These are phyloP conservation scores for Brotula barbata DNA, from an alignment of 2,797 vertebrate genomes.

Conservation along the genomic window DNA sequence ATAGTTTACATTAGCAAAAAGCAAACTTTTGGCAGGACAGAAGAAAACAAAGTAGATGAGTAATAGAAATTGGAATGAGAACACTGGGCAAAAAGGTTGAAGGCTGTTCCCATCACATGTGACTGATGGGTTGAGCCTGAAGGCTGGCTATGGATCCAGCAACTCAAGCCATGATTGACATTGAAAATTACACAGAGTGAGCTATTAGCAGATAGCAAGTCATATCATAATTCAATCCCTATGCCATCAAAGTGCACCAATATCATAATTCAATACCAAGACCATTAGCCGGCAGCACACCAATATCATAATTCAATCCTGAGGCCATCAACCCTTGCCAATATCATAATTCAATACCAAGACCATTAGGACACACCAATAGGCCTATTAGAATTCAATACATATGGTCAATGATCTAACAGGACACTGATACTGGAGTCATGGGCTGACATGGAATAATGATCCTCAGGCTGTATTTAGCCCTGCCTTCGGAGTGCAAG, in stretches of 20 bases:
- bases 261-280: slow-evolving; percentile 79
- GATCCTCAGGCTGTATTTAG: slow-evolving; percentile 66
- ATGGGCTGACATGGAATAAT: slow-evolving; percentile 68
- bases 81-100: slow-evolving; percentile 52
- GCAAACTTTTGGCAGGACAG: slow-evolving; percentile 8
- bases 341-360: slow-evolving; percentile 79
- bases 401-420: slow-evolving; percentile 76
- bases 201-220: slow-evolving; percentile 77
- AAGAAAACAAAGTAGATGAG: slow-evolving; percentile 20
- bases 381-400: slow-evolving; percentile 79
- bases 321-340: slow-evolving; percentile 69
- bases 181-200: slow-evolving; percentile 72
- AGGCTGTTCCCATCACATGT: slow-evolving; percentile 47
- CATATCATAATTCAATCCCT: slow-evolving; percentile 80
- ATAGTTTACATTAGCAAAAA: neutral
- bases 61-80: slow-evolving; percentile 36
- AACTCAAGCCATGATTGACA: slow-evolving; percentile 71
- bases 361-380: slow-evolving; percentile 75
- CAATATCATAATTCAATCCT: slow-evolving; percentile 79
- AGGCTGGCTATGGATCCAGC: slow-evolving; percentile 70
- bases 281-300: slow-evolving; percentile 75
- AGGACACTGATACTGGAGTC: slow-evolving; percentile 72
- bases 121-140: slow-evolving; percentile 56
- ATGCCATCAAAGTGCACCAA: slow-evolving; percentile 75
- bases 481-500: slow-evolving; percentile 44